A percentile compares a stretch with the other conserved stretches of the same genome.
phyloP scores from a whole-genome alignment of 2,888 invertebrate species.

The Meiosimyza platycephala region DNA sequence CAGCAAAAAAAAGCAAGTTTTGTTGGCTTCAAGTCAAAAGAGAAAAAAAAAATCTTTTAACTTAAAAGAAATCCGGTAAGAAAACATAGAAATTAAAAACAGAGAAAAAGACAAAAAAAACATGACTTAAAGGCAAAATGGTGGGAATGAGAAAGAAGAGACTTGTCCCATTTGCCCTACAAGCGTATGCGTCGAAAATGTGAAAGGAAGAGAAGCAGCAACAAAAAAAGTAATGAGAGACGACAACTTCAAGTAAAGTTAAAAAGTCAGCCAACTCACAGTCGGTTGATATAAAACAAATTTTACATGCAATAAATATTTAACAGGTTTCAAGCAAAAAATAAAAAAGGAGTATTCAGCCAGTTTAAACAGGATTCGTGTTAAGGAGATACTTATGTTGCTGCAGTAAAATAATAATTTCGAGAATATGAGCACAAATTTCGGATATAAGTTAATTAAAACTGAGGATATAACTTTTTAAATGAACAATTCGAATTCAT shows the following conservation, averaged over 20 bases:
- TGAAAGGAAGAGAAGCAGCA: slow-evolving; percentile 17
- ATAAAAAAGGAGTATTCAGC: too few species aligned
- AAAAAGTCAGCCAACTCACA: neutral
- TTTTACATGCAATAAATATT: slow-evolving; percentile 8
- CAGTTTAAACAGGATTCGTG: too few species aligned
- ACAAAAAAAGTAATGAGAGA: slow-evolving; percentile 11
- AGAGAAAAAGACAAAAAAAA: neutral
- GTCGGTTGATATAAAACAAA: too few species aligned
- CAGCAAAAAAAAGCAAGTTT: slow-evolving; percentile 10
- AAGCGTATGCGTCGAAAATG: slow-evolving; percentile 22
- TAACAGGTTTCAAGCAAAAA: neutral
- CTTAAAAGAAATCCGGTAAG: slow-evolving; percentile 4
- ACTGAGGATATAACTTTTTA: too few species aligned
- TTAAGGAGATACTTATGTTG: too few species aligned
- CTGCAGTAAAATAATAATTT: too few species aligned
- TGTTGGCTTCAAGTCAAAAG: slow-evolving; percentile 12
- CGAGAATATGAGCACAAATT: too few species aligned
- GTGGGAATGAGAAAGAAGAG: slow-evolving; percentile 1
- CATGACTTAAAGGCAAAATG: neutral
- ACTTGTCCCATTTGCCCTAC: slow-evolving; percentile 34
- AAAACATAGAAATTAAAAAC: neutral
- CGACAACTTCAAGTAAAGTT: slow-evolving; percentile 7
- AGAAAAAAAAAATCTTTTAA: slow-evolving; percentile 11
- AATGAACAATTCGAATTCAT: too few species aligned
- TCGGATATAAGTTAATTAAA: too few species aligned